A percentile compares a stretch with the other conserved stretches of the same genome.
Conservation (phyloP, 2,888 invertebrate genomes). For the Brenthis hecate region DNA sequence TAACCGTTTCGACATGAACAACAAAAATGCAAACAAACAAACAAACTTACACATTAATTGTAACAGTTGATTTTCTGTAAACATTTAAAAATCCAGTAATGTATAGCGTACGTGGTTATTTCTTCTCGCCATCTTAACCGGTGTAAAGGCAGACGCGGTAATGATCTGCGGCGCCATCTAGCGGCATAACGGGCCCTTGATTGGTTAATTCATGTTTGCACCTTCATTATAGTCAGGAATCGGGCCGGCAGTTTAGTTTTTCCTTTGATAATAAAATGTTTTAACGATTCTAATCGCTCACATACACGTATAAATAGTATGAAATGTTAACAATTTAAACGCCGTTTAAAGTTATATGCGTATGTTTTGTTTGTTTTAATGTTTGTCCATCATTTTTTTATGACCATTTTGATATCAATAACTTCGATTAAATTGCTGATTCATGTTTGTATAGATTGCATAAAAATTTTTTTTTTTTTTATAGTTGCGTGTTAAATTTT, state of each 20-base stretch:
- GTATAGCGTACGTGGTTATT: slow-evolving; percentile 34
- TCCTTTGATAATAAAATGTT: slow-evolving; percentile 14
- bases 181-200: slow-evolving; percentile 64
- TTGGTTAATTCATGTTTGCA: slow-evolving; percentile 73
- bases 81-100: slow-evolving; percentile 41
- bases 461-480: too few relatives aligned
- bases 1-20: too few relatives aligned
- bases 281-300: background rate
- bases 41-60: too few relatives aligned
- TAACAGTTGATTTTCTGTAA: background rate
- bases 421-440: too few relatives aligned
- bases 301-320: background rate
- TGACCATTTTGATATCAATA: too few relatives aligned
- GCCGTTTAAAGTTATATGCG: too few relatives aligned
- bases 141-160: slow-evolving; percentile 61
- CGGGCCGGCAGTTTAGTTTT: slow-evolving; percentile 15
- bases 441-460: too few relatives aligned
- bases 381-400: too few relatives aligned
- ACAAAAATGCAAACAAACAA: too few relatives aligned
- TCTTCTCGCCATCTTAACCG: slow-evolving; percentile 22
- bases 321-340: background rate
- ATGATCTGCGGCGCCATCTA: slow-evolving; percentile 67
- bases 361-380: too few relatives aligned
- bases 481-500: too few relatives aligned
- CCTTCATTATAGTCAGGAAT: slow-evolving; percentile 53